phyloP scores from a whole-genome alignment of 2,797 vertebrate species.

The Tenualosa thibaudeaui region DNA sequence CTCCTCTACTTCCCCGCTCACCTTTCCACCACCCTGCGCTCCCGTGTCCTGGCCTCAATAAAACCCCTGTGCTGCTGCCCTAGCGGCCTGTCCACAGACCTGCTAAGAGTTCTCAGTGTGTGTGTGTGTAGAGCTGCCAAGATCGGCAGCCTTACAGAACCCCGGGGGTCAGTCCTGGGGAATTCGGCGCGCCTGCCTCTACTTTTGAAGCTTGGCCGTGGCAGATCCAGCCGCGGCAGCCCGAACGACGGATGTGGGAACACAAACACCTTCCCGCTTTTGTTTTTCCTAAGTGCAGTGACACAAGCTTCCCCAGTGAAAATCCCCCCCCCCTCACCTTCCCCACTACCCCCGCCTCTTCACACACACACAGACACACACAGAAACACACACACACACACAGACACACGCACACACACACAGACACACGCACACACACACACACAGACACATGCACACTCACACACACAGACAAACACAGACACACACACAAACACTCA shows the following conservation, averaged over 20 bases:
- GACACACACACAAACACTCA: too few relatives aligned
- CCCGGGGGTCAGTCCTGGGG: constrained; percentile 59
- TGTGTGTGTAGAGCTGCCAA: constrained; percentile 49
- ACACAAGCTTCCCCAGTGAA: constrained; percentile 50
- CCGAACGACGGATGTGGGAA: constrained; percentile 45
- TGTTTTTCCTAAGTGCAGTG: constrained; percentile 49
- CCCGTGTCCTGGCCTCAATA: not conserved
- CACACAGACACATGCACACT: too few relatives aligned
- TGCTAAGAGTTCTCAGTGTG: constrained; percentile 66
- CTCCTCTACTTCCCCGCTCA: not conserved
- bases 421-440: too few relatives aligned
- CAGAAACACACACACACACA: too few relatives aligned
- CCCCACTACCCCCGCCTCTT: not conserved
- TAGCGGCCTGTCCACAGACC: constrained; percentile 25
- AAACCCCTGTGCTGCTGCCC: constrained; percentile 2
- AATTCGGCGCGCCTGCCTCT: not conserved
- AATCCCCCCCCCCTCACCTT: not conserved
- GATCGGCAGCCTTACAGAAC: constrained; percentile 55
- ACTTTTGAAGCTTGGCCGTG: not conserved
- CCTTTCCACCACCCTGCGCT: not conserved
- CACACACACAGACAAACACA: too few relatives aligned
- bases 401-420: too few relatives aligned
- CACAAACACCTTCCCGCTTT: constrained; percentile 48
- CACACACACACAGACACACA: too few relatives aligned
- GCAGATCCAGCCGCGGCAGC: constrained; percentile 2